Conservation (phyloP, 2,888 invertebrate genomes). For the Catocala sponsa region DNA sequence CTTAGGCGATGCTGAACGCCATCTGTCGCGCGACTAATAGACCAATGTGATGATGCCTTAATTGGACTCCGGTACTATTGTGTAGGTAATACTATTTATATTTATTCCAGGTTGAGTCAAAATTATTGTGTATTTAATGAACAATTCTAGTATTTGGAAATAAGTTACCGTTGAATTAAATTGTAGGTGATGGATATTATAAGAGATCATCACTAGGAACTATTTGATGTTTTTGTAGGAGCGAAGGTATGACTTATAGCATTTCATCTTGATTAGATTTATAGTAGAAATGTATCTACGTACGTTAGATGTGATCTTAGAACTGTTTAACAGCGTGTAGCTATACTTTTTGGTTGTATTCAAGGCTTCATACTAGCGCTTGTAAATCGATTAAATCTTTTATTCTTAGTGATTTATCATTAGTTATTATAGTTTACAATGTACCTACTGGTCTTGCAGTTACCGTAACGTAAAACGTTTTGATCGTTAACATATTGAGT, state of each 20-base stretch:
- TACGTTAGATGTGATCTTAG: conserved; percentile 37
- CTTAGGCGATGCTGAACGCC: too few relatives aligned
- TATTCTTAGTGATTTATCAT: too few relatives aligned
- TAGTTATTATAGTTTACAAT: too few relatives aligned
- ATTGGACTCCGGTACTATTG: not conserved
- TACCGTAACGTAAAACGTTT: too few relatives aligned
- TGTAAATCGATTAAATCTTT: too few relatives aligned
- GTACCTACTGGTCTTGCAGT: too few relatives aligned
- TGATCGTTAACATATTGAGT: too few relatives aligned
- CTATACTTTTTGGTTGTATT: conserved; percentile 4
- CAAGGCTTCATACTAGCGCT: too few relatives aligned
- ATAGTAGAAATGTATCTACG: conserved; percentile 38
- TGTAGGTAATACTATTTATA: conserved; percentile 19
- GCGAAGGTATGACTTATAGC: conserved; percentile 44
- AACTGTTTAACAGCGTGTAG: conserved; percentile 13
- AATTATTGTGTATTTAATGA: conserved; percentile 24
- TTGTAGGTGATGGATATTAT: conserved; percentile 53
- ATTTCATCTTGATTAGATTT: conserved; percentile 55
- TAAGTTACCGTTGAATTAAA: conserved; percentile 52
- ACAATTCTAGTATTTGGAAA: conserved; percentile 33
- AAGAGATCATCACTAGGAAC: conserved; percentile 33
- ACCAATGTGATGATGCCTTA: too few relatives aligned
- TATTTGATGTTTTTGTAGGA: conserved; percentile 22
- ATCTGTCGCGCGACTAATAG: too few relatives aligned
- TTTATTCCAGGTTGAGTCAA: conserved; percentile 43